Conservation (phyloP, 2,888 invertebrate genomes). For the Phortica okadai region DNA sequence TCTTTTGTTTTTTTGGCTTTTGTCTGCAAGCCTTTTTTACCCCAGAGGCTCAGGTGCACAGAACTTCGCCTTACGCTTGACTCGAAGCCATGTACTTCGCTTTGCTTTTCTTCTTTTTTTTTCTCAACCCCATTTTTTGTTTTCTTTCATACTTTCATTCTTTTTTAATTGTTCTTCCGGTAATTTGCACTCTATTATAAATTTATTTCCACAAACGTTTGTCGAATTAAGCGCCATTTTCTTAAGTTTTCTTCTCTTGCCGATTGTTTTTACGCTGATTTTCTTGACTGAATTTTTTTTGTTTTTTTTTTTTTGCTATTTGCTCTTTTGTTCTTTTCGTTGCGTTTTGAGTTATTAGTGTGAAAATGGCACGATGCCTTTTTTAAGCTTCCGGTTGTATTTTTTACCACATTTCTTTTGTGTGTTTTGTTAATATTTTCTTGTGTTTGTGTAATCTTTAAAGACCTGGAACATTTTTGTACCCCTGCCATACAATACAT, state of each 20-base stretch:
- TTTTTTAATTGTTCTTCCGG: conserved; percentile 67
- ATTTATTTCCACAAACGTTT: conserved; percentile 43
- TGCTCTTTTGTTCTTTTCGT: background rate
- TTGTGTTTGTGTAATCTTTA: too few species aligned
- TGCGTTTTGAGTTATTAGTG: conserved; percentile 15
- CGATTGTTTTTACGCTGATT: conserved; percentile 6
- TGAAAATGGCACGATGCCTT: background rate
- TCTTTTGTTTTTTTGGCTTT: conserved; percentile 19
- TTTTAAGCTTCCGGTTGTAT: background rate
- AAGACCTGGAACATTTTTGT: too few species aligned
- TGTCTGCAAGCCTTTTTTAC: conserved; percentile 10
- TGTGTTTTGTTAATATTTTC: background rate
- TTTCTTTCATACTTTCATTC: conserved; percentile 23
- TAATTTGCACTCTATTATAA: conserved; percentile 67
- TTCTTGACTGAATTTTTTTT: background rate
- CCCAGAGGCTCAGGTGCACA: background rate
- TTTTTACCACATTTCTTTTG: background rate
- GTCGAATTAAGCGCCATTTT: conserved; percentile 26
- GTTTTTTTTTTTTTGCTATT: background rate
- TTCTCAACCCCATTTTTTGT: conserved; percentile 17
- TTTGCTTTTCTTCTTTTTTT: conserved; percentile 14
- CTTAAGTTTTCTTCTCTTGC: background rate
- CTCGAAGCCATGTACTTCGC: background rate
- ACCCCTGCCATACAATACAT: too few species aligned
- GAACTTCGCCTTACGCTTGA: conserved; percentile 3